These are phyloP conservation scores for Trichonephila clavata DNA, from an alignment of 1,140 invertebrate genomes.

Conservation along the genomic window DNA sequence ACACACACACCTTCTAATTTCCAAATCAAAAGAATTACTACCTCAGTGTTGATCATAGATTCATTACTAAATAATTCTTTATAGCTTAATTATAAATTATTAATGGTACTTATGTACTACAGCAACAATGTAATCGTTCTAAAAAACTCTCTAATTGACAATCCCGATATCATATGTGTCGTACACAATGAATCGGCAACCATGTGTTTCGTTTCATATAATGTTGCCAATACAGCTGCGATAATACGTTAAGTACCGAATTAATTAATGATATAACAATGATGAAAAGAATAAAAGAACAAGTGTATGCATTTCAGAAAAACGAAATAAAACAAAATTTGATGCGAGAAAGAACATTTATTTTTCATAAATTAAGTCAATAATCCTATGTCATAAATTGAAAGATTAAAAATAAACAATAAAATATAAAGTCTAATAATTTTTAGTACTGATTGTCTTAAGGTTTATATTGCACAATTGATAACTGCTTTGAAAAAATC, in stretches of 20 bases:
- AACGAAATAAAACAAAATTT: not conserved
- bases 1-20: too few relatives aligned
- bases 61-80: too few relatives aligned
- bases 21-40: too few relatives aligned
- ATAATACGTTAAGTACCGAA: not conserved
- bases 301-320: not conserved
- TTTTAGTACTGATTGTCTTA: not conserved
- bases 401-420: not conserved
- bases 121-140: too few relatives aligned
- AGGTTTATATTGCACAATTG: constrained; percentile 48
- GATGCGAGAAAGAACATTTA: constrained; percentile 24
- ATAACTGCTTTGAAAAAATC: not conserved
- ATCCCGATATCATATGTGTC: too few relatives aligned
- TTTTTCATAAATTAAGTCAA: constrained; percentile 28
- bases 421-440: not conserved
- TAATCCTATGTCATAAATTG: not conserved
- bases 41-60: too few relatives aligned
- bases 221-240: too few relatives aligned
- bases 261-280: not conserved
- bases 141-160: too few relatives aligned
- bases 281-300: not conserved
- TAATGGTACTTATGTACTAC: too few relatives aligned
- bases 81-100: too few relatives aligned
- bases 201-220: too few relatives aligned
- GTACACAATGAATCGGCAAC: too few relatives aligned